Conservation (phyloP, 1,140 invertebrate genomes). For the Aphis craccivora region DNA sequence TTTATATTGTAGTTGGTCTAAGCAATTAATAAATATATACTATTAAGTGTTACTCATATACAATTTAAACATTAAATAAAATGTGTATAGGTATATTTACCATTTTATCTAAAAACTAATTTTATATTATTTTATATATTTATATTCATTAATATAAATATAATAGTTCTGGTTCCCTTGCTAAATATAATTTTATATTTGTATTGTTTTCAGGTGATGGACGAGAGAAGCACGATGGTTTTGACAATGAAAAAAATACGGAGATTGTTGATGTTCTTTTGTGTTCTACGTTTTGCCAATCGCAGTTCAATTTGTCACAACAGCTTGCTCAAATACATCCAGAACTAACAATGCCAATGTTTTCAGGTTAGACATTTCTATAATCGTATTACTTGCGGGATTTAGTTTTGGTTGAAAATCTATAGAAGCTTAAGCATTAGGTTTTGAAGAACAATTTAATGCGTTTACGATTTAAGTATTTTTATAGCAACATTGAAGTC, state of each 20-base stretch:
- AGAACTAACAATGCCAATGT: constrained; percentile 98
- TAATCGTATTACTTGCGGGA: not conserved
- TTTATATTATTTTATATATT: too few relatives aligned
- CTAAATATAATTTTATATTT: not conserved
- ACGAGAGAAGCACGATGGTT: constrained; percentile 11
- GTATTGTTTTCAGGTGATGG: constrained; percentile 24
- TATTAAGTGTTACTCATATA: not conserved
- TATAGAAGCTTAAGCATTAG: not conserved
- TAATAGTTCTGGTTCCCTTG: not conserved
- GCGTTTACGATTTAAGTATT: not conserved
- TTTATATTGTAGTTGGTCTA: not conserved
- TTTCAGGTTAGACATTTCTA: constrained; percentile 78
- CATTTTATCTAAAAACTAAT: not conserved
- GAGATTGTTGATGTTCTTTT: constrained; percentile 84
- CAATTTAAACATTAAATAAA: not conserved
- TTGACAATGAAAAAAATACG: constrained; percentile 63
- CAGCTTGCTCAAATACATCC: constrained; percentile 93
- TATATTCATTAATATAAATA: not conserved
- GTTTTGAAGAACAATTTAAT: not conserved
- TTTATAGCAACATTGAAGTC: not conserved
- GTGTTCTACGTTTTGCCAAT: constrained; percentile 86
- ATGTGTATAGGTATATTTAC: not conserved
- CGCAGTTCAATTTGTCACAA: constrained; percentile 89
- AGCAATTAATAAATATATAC: not conserved
- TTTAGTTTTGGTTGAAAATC: not conserved